phyloP scores from a whole-genome alignment of 2,113 vertebrate species.

The Sardina pilchardus region DNA sequence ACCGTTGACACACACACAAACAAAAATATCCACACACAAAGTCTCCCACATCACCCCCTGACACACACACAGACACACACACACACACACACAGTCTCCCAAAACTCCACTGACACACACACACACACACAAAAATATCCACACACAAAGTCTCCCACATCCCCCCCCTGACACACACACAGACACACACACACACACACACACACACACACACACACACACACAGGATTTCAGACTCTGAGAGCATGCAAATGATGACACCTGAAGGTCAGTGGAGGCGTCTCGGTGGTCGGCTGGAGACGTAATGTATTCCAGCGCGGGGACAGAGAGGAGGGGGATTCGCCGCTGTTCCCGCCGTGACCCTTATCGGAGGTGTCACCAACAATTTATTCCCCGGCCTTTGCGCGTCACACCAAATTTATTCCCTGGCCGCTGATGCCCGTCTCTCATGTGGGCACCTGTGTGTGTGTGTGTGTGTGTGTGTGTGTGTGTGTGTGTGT shows the following conservation, averaged over 20 bases:
- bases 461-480: conserved; percentile 3
- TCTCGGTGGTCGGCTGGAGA: conserved; percentile 30
- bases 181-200: conserved; percentile 30
- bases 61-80: neutral
- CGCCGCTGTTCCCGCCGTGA: conserved; percentile 40
- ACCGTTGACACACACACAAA: neutral
- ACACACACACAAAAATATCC: conserved; percentile 23
- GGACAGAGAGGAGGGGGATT: conserved; percentile 27
- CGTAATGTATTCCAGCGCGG: conserved; percentile 43
- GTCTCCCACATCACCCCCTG: neutral
- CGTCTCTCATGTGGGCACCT: conserved; percentile 27
- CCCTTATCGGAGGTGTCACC: conserved; percentile 57
- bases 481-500: neutral
- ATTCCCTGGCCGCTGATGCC: conserved; percentile 37
- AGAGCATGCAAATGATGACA: conserved; percentile 61
- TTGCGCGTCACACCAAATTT: conserved; percentile 32
- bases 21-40: neutral
- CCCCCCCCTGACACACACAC: neutral
- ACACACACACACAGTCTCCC: conserved; percentile 10
- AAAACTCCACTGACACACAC: conserved; percentile 35
- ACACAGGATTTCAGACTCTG: conserved; percentile 32
- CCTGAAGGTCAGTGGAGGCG: conserved; percentile 61
- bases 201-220: conserved; percentile 29
- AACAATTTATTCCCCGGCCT: conserved; percentile 37
- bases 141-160: conserved; percentile 7